Conservation (phyloP, 2,888 invertebrate species). For the Anarsia innoxiella region DNA sequence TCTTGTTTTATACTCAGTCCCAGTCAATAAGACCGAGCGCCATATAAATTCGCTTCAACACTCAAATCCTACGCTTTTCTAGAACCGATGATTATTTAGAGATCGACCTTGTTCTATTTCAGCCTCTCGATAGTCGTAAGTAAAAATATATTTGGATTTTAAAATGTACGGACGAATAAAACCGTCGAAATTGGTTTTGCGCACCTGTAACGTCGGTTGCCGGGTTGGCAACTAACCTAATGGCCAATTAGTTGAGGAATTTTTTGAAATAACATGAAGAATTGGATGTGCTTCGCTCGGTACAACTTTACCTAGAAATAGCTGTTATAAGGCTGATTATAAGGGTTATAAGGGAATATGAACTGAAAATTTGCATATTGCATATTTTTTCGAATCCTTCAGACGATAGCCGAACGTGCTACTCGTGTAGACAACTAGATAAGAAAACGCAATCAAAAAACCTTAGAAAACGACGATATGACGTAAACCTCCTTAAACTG, state of each 20-base stretch:
- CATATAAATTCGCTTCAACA: constrained; percentile 25
- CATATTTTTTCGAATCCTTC: too few species aligned
- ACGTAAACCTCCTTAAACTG: too few species aligned
- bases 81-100: constrained; percentile 48
- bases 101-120: constrained; percentile 60
- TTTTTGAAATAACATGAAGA: constrained; percentile 20
- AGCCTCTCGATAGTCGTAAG: constrained; percentile 38
- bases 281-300: too few species aligned
- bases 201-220: constrained; percentile 41
- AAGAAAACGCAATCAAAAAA: too few species aligned
- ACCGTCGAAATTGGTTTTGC: constrained; percentile 31
- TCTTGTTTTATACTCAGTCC: constrained; percentile 4
- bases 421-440: too few species aligned
- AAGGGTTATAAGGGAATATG: too few species aligned
- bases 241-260: constrained; percentile 17
- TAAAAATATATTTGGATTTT: constrained; percentile 52
- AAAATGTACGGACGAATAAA: constrained; percentile 44
- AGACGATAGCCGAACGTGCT: too few species aligned
- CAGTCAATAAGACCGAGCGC: constrained; percentile 11
- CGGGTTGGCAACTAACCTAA: constrained; percentile 44
- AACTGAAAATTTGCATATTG: too few species aligned
- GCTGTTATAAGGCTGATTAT: too few species aligned
- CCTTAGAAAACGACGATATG: too few species aligned
- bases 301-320: too few species aligned
- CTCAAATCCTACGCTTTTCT: constrained; percentile 40